Conservation (phyloP, 2,797 vertebrate species). For the Pangasius krempfi region DNA sequence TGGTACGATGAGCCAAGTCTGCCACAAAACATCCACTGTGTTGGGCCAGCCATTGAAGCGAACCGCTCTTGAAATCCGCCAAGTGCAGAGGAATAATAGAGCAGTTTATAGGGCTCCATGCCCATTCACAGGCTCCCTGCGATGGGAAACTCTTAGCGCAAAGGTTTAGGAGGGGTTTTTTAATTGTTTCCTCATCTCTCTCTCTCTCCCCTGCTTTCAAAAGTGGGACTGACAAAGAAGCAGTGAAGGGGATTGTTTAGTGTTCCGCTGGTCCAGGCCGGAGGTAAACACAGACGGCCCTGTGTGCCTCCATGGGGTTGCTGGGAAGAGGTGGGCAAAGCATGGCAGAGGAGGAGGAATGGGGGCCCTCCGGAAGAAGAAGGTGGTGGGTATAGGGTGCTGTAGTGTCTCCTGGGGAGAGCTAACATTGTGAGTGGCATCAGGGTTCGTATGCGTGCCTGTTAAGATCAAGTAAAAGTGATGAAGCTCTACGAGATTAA, state of each 20-base stretch:
- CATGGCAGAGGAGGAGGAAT: conserved; percentile 45
- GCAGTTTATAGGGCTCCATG: conserved; percentile 78
- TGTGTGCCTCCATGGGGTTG: conserved; percentile 62
- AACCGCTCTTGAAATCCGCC: conserved; percentile 75
- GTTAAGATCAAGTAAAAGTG: conserved; percentile 69
- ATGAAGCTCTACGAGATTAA: conserved; percentile 74
- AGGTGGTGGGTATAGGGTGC: conserved; percentile 64
- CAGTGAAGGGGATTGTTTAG: conserved; percentile 78
- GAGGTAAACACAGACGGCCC: conserved; percentile 75
- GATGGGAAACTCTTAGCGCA: conserved; percentile 78
- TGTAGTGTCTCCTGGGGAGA: conserved; percentile 67
- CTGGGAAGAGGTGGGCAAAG: conserved; percentile 48
- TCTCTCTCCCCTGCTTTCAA: conserved; percentile 65
- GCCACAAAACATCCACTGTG: conserved; percentile 78
- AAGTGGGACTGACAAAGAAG: conserved; percentile 76
- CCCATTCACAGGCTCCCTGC: conserved; percentile 77
- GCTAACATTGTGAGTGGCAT: conserved; percentile 66
- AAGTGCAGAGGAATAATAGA: conserved; percentile 76
- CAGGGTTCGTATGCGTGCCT: conserved; percentile 74
- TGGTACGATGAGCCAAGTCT: conserved; percentile 72
- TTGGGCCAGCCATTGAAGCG: conserved; percentile 73
- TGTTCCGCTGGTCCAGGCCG: conserved; percentile 73
- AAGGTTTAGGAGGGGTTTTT: conserved; percentile 74
- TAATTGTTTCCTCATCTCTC: conserved; percentile 76
- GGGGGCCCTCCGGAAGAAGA: conserved; percentile 67